Evolutionary conservation across 1,140 invertebrate species (phyloP).

Genomic region (Helicoverpa armigera): DNA sequence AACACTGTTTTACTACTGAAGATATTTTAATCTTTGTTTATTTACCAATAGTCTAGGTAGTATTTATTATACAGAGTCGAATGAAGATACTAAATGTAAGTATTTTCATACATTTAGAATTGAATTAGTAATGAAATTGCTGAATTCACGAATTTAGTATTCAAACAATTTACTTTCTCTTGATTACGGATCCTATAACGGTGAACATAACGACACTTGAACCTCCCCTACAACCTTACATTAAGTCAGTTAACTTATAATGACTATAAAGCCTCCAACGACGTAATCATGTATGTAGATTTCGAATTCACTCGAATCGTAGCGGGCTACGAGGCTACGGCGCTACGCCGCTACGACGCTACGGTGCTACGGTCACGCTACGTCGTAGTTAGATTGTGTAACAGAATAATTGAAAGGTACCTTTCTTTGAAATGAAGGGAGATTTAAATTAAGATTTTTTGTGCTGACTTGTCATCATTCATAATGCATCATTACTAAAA

Average conservation of each 20-base stretch:
- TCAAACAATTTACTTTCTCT: too few relatives aligned
- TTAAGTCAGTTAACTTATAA: slow-evolving; percentile 10
- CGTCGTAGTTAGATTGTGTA: not conserved
- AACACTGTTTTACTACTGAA: too few relatives aligned
- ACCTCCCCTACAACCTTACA: not conserved
- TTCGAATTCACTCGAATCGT: slow-evolving; percentile 12
- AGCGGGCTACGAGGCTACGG: not conserved
- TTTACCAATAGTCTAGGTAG: too few relatives aligned
- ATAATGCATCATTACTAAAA: not conserved
- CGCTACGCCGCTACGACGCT: not conserved
- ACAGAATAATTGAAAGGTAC: not conserved
- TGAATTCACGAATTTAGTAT: too few relatives aligned
- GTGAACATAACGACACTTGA: not conserved
- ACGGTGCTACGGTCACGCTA: slow-evolving; percentile 14
- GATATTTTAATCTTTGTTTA: too few relatives aligned
- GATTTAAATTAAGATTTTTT: not conserved
- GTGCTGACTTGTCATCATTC: not conserved
- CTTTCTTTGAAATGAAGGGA: not conserved
- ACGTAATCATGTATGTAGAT: slow-evolving; percentile 31
- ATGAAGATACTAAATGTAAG: too few relatives aligned
- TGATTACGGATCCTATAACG: not conserved
- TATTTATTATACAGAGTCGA: too few relatives aligned
- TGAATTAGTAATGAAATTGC: too few relatives aligned
- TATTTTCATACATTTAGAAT: too few relatives aligned
- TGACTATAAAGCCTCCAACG: slow-evolving; percentile 4